Conservation (phyloP, 30 jellyfish, hydroid and myxozoan species). For the Sanderia malayensis region DNA sequence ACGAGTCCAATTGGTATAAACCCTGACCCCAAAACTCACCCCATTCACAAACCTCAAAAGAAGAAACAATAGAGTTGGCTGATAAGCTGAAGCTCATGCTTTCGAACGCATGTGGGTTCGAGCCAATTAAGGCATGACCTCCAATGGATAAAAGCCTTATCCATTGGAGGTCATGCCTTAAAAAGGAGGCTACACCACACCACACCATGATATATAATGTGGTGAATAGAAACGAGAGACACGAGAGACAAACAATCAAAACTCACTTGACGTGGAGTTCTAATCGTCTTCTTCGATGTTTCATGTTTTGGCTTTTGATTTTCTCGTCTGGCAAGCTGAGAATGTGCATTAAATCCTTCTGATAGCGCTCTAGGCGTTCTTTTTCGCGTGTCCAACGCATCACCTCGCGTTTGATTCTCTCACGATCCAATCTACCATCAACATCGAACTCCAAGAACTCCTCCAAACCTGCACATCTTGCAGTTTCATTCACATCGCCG, state of each 20-base stretch:
- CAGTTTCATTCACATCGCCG: background rate
- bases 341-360: conserved; percentile 14
- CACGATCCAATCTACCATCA: conserved; percentile 18
- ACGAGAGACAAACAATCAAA: background rate
- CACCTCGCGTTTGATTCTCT: conserved; percentile 15
- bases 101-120: too few relatives aligned
- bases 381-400: conserved; percentile 33
- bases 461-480: background rate
- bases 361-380: conserved; percentile 16
- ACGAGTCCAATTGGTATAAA: too few relatives aligned
- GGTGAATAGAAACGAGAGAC: too few relatives aligned
- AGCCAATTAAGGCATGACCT: too few relatives aligned
- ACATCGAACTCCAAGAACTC: background rate
- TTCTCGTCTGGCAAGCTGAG: background rate
- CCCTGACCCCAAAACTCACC: too few relatives aligned
- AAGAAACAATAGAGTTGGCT: too few relatives aligned
- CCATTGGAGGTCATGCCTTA: too few relatives aligned
- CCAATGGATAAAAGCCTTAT: too few relatives aligned
- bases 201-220: too few relatives aligned
- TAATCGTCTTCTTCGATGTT: conserved; percentile 21
- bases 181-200: too few relatives aligned
- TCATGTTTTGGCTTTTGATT: background rate
- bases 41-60: too few relatives aligned
- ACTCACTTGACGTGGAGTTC: conserved; percentile 34
- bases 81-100: too few relatives aligned